Base-by-base conservation (phyloP, 2,113 vertebrate species). In the Amphilophus citrinellus region DNA sequence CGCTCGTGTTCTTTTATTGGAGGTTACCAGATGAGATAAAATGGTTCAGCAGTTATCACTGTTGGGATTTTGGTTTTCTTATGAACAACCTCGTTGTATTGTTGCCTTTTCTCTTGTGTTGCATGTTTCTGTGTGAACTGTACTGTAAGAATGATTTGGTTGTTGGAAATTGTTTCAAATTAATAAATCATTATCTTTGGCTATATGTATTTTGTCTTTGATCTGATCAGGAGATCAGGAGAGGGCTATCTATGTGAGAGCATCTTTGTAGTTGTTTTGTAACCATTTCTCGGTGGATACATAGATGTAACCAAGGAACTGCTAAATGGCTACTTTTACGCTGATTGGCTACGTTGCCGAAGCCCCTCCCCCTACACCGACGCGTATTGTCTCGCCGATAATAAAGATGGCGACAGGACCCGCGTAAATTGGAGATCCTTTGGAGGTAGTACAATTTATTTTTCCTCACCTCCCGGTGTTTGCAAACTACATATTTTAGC, bases 401-500 rank as follows among this genome's bases (percentile, higher is more conserved):
- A 91, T 89, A 93, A 96, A 96, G 94, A 96, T 96, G 96, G 95
- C 95, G 93, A n/a, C 86, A 61, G 92, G 93, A 92, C 90, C 93
- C 94, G 94, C 92, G 93, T 96, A 95, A 96, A 93, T 88, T 87
- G 90, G 88, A 88, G 82, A 78, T 60, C 44, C 86, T 22, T 58
- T 50, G 83, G 88, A 95, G 95, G 96, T 96, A 96, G 83, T 93
- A 90, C 61, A 13, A 65, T 63, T 77, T 42, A 58, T 17, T 18
- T 39, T 88, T 80, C 10, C 2, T 61, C 2, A 17, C n/a, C 1
- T 82, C n/a, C 0, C 11, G 24, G 1, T 83, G 76, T 65, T 77
- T 50, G 3, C 61, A 42, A 84, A 76, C 14, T 50, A 10, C 57
- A 63, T n/a, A 20, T 2, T 1, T 14, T 30, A 2, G 9, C 6